A percentile compares a stretch with the other conserved stretches of the same genome.
Evolutionary conservation across 1,140 invertebrate species (phyloP).

Genomic region (Halyomorpha halys): DNA sequence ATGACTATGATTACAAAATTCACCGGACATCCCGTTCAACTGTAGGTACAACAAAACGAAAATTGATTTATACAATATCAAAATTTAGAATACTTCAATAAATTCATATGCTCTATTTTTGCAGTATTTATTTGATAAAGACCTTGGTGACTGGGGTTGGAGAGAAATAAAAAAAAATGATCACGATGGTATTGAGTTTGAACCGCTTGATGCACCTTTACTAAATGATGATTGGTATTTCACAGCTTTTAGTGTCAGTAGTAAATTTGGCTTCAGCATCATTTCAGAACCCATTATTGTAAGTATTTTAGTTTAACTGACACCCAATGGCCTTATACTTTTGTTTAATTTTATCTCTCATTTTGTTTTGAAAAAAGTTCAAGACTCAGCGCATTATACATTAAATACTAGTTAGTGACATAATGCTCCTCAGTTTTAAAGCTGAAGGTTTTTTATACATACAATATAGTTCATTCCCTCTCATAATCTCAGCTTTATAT

Average conservation of each 20-base stretch:
- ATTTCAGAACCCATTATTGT: slow-evolving; percentile 35
- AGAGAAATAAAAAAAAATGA: slow-evolving; percentile 37
- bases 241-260: slow-evolving; percentile 40
- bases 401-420: no score
- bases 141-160: slow-evolving; percentile 41
- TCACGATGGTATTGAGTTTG: slow-evolving; percentile 38
- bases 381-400: no score
- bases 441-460: no score
- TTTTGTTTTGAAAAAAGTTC: no score
- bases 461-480: no score
- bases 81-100: not conserved
- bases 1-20: slow-evolving; percentile 32
- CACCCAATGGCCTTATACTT: no score
- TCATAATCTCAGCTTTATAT: no score
- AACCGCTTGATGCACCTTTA: slow-evolving; percentile 35
- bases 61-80: not conserved
- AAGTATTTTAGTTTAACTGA: slow-evolving; percentile 24
- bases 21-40: slow-evolving; percentile 32
- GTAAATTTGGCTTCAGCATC: slow-evolving; percentile 38
- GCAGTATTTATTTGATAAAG: slow-evolving; percentile 39
- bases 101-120: not conserved
- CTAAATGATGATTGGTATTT: slow-evolving; percentile 39
- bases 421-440: no score
- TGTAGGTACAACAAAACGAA: slow-evolving; percentile 26
- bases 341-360: no score